Conservation (phyloP, 2,888 invertebrate genomes). For the Timema podura region DNA sequence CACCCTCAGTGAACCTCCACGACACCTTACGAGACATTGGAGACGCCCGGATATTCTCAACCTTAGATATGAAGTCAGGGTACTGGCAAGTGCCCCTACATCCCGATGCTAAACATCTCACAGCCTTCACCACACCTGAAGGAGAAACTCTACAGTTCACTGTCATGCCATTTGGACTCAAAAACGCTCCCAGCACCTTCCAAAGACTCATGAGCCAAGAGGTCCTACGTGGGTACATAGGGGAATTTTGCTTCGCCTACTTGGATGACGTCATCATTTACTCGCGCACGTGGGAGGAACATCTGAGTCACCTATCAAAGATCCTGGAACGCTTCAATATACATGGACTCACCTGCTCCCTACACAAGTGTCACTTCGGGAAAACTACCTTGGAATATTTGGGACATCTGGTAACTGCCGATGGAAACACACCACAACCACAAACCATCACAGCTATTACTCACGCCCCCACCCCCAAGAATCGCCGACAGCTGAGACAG, state of each 20-base stretch:
- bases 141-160: background rate
- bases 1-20: no score
- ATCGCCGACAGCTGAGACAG: no score
- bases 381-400: background rate
- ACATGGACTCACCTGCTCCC: background rate
- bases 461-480: no score
- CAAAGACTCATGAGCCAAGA: background rate
- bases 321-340: background rate
- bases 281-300: background rate
- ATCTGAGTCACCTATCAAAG: background rate
- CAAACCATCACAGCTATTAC: no score
- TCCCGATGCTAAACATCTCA: background rate
- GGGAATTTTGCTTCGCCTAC: background rate
- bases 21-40: no score
- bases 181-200: conserved; percentile 3
- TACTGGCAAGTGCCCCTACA: background rate
- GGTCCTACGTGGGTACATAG: background rate
- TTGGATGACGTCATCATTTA: background rate
- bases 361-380: background rate
- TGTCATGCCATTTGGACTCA: conserved; percentile 31
- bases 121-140: background rate
- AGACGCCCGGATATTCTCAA: no score
- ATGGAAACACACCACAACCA: no score
- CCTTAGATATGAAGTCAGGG: background rate
- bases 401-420: no score